These are phyloP conservation scores for Leptestheria dahalacensis DNA, from an alignment of 1,140 invertebrate species.

Conservation along the genomic window DNA sequence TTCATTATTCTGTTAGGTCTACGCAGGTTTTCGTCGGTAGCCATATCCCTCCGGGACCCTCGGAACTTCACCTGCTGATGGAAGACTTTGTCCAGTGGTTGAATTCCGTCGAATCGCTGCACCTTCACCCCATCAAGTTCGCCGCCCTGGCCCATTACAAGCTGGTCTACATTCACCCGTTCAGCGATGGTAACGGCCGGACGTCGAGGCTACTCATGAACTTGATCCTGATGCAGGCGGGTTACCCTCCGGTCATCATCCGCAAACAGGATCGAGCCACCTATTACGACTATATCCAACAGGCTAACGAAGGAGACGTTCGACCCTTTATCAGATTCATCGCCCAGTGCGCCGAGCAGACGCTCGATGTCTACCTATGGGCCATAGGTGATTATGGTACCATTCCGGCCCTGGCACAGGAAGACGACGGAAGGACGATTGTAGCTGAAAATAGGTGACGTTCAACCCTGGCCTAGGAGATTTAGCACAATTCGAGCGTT, in stretches of 20 bases:
- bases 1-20: conserved; percentile 29
- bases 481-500: neutral
- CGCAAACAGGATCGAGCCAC: conserved; percentile 65
- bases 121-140: conserved; percentile 58
- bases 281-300: conserved; percentile 73
- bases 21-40: conserved; percentile 88
- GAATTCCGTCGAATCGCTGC: conserved; percentile 67
- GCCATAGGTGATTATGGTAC: conserved; percentile 43
- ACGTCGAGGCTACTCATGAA: conserved; percentile 93
- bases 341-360: conserved; percentile 81
- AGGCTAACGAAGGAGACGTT: conserved; percentile 82
- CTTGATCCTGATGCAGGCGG: conserved; percentile 91
- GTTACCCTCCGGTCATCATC: conserved; percentile 90
- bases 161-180: conserved; percentile 86
- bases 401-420: conserved; percentile 29
- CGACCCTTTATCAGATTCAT: conserved; percentile 90
- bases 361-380: conserved; percentile 83
- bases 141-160: conserved; percentile 76
- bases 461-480: neutral
- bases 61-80: conserved; percentile 66
- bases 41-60: conserved; percentile 71
- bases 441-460: neutral
- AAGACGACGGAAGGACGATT: conserved; percentile 14
- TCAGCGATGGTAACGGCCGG: conserved; percentile 83
- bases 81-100: conserved; percentile 76